These are phyloP conservation scores for Bradypus variegatus DNA, from an alignment of 2,797 vertebrate genomes.

Conservation along the genomic window DNA sequence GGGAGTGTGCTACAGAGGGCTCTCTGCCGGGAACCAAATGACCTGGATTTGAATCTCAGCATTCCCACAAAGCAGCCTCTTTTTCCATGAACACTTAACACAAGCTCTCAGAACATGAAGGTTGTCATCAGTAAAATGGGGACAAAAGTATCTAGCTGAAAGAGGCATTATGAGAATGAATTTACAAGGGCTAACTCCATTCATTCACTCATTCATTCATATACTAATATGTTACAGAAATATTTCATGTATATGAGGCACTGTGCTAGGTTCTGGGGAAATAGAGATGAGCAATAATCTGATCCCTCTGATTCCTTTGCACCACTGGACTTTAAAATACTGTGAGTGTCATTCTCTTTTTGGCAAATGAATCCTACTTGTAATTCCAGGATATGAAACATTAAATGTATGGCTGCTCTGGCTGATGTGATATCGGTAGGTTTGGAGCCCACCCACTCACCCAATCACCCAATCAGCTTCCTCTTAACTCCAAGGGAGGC, in stretches of 20 bases:
- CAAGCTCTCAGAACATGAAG: neutral
- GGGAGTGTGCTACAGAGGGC: neutral
- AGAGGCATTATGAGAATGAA: neutral
- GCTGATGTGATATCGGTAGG: neutral
- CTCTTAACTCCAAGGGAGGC: neutral
- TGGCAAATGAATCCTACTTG: neutral
- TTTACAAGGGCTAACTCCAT: neutral
- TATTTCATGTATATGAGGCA: neutral
- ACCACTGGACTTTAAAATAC: neutral
- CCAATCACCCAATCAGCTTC: neutral
- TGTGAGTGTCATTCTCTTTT: neutral
- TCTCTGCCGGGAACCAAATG: neutral
- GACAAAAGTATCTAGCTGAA: neutral
- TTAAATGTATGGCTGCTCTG: neutral
- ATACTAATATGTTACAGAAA: neutral
- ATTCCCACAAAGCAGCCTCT: neutral
- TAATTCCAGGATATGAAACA: neutral
- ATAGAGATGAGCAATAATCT: neutral
- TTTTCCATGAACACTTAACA: neutral
- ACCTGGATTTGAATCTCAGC: neutral
- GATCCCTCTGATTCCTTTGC: neutral
- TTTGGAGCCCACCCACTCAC: neutral
- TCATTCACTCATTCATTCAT: neutral
- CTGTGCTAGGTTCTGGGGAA: neutral
- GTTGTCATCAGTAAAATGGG: neutral